Evolutionary conservation across 2,888 invertebrate species (phyloP), one percentile per base, ranked within the genome.

Genomic region (Agrilus biguttatus): DNA sequence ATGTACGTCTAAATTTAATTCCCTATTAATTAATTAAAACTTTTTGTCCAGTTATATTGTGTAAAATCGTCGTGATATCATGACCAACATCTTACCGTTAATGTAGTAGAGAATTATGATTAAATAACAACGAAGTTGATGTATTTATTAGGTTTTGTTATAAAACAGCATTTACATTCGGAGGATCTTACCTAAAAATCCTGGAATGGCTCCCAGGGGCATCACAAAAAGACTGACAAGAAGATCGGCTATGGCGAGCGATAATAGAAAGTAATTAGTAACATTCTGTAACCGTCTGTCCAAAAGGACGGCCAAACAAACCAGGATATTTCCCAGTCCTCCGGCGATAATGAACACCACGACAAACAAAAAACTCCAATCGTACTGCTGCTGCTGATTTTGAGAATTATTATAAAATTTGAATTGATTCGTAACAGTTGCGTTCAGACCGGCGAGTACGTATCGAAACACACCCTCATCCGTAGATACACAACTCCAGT

Each of bases 201-300:
- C 92, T 23, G 88, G 89, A 55, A 93, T 83, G 33, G 95, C 91
- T 46, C 90, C 90, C 63, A 93, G 75, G 4, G 95, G 95, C 95
- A 96, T 96, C 44, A 95, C 95, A 59, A 93, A 84, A 49, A 91
- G 68, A 58, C 90, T 91, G 60, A 95, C 93, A 48, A 95, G 73
- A 45, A 95, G 72, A 70, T 96, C 95, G 41, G 95, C 93, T 42
- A 93, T 83, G 37, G 93, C 92, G 62, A 96, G 68, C 17, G 93
- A 93, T 55, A 93, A 73, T 48, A 95, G 74, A 66, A 95, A 95
- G 69, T 93, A 93, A 70, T 95, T 96, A 49, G 95, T 95, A 51
- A 91, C 88, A 67, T 91, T 95, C 68, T 95, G 93, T 48, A 95
- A 70, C 55, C 86, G 75, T 48, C 86, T 79, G 70, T 96, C 95